phyloP scores from a whole-genome alignment of 2,888 invertebrate genomes.

The Ichneumoninae sp. region DNA sequence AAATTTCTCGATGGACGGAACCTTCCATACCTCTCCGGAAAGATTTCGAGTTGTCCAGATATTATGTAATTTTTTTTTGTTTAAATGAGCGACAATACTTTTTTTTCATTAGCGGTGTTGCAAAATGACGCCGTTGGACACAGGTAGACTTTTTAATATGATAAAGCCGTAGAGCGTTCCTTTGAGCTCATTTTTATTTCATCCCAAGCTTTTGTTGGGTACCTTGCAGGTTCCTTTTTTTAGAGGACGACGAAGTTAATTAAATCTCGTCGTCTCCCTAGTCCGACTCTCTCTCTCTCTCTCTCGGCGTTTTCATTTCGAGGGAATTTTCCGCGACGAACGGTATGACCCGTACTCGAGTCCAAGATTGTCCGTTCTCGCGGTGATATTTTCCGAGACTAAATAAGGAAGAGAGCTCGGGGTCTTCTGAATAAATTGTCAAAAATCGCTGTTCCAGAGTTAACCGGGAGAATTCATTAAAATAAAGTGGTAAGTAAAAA shows the following conservation, averaged over 20 bases:
- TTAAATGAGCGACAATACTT: background rate
- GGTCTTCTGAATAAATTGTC: background rate
- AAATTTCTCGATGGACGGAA: background rate
- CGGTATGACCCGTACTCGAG: background rate
- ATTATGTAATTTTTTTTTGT: background rate
- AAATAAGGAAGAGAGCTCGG: too few relatives aligned
- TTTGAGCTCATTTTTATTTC: constrained; percentile 3
- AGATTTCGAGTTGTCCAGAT: background rate
- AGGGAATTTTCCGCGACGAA: background rate
- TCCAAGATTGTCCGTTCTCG: background rate
- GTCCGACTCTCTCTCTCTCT: background rate
- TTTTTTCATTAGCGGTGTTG: background rate
- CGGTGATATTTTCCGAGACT: too few relatives aligned
- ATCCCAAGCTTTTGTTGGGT: background rate
- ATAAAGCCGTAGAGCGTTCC: background rate
- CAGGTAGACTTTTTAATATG: background rate
- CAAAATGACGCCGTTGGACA: background rate
- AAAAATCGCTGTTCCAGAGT: background rate
- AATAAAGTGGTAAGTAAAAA: background rate
- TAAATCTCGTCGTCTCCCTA: constrained; percentile 1
- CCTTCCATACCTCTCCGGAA: background rate
- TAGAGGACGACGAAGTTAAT: background rate
- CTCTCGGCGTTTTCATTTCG: background rate
- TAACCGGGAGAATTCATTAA: background rate
- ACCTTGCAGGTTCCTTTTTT: background rate